These are phyloP conservation scores for Ophion ventricosus DNA, from an alignment of 2,888 invertebrate species.

Conservation along the genomic window DNA sequence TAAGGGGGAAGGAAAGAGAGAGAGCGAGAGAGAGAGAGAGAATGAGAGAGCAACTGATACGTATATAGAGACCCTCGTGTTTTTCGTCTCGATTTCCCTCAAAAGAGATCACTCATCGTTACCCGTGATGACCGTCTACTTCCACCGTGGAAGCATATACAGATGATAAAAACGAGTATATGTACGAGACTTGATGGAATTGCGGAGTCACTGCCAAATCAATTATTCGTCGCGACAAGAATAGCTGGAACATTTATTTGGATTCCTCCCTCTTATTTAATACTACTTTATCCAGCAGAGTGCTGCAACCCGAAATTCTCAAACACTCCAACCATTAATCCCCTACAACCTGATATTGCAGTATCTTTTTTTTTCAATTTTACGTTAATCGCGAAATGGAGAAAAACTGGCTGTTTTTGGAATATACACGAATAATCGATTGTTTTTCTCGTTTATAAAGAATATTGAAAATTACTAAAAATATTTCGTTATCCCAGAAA, in stretches of 20 bases:
- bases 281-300: neutral
- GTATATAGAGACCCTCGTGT: constrained; percentile 35
- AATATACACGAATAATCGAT: too few relatives aligned
- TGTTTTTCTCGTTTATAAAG: neutral
- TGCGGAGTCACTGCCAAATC: constrained; percentile 57
- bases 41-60: neutral
- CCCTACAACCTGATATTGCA: neutral
- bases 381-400: too few relatives aligned
- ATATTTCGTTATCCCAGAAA: neutral
- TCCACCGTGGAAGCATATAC: constrained; percentile 12
- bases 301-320: neutral
- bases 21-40: constrained; percentile 3
- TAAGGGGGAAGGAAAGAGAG: neutral
- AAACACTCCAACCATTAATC: neutral
- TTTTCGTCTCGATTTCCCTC: constrained; percentile 72
- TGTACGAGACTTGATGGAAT: constrained; percentile 20
- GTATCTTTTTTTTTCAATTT: neutral
- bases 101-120: constrained; percentile 69
- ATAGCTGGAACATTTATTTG: constrained; percentile 19
- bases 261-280: neutral
- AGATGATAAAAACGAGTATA: constrained; percentile 33
- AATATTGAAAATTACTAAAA: neutral
- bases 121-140: constrained; percentile 57
- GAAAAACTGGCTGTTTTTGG: neutral
- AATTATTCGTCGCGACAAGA: constrained; percentile 42